Conservation (phyloP, 2,888 invertebrate species). For the Andrena praecox region DNA sequence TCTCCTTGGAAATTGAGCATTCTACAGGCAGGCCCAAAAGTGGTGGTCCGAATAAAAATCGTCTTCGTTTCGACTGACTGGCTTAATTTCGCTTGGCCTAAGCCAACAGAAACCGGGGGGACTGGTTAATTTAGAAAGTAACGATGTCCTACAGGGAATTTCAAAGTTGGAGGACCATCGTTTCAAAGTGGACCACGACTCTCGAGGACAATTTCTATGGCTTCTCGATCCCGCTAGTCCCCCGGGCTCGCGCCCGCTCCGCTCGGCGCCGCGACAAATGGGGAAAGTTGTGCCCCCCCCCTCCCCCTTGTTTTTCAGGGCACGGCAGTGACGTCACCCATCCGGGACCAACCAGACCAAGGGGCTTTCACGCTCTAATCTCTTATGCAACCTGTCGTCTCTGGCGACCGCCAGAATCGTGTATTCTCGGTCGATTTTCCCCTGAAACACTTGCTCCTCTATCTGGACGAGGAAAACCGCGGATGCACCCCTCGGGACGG, state of each 20-base stretch:
- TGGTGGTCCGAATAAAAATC: not conserved
- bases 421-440: slow-evolving; percentile 30
- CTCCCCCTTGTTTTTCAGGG: slow-evolving; percentile 66
- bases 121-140: not conserved
- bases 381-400: slow-evolving; percentile 83
- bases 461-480: not conserved
- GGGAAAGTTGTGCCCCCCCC: slow-evolving; percentile 81
- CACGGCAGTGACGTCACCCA: slow-evolving; percentile 82
- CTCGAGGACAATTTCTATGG: slow-evolving; percentile 7
- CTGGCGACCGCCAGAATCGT: slow-evolving; percentile 48
- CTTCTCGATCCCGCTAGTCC: slow-evolving; percentile 37
- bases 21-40: not conserved
- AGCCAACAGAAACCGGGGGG: not conserved
- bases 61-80: not conserved
- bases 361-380: slow-evolving; percentile 84
- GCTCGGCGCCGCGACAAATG: slow-evolving; percentile 58
- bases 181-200: slow-evolving; percentile 1
- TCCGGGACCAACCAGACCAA: slow-evolving; percentile 78
- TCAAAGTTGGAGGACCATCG: not conserved
- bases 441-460: not conserved
- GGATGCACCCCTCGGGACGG: no score
- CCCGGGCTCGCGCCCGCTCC: slow-evolving; percentile 34
- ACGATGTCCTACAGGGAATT: not conserved
- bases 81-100: not conserved
- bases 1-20: not conserved